A percentile compares a stretch with the other conserved stretches of the same genome.
Conservation (phyloP, 2,797 vertebrate genomes). For the Hippopotamyrus pictus region DNA sequence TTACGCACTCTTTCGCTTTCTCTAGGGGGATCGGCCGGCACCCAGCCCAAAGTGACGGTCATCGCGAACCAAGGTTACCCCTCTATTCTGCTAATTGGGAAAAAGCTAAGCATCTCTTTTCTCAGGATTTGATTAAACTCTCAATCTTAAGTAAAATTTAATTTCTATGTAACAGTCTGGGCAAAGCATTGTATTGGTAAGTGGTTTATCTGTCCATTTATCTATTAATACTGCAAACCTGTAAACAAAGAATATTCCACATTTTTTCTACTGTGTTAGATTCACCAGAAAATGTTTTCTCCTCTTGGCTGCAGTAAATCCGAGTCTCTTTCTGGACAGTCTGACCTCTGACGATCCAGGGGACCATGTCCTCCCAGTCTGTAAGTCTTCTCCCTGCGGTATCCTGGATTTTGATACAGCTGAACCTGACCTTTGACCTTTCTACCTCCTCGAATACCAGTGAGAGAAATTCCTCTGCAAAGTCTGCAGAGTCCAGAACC, state of each 20-base stretch:
- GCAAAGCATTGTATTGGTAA: not conserved
- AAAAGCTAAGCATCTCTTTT: not conserved
- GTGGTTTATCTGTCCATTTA: not conserved
- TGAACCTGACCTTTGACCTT: not conserved
- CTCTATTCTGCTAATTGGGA: not conserved
- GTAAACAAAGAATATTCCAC: not conserved
- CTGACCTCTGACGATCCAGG: conserved; percentile 30
- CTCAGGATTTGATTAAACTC: not conserved
- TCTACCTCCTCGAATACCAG: conserved; percentile 32
- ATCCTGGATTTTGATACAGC: not conserved
- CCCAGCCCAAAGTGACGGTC: not conserved
- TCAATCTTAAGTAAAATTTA: not conserved
- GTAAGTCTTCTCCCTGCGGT: conserved; percentile 40
- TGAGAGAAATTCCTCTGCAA: conserved; percentile 62
- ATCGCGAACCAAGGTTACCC: not conserved
- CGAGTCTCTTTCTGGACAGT: conserved; percentile 58
- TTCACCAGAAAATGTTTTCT: not conserved
- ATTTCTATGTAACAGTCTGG: not conserved
- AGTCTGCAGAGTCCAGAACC: conserved; percentile 66
- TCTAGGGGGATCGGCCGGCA: not conserved
- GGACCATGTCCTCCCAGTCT: conserved; percentile 46
- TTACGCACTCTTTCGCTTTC: not conserved
- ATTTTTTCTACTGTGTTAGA: not conserved
- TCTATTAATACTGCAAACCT: not conserved
- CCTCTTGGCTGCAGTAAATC: conserved; percentile 52